These are phyloP conservation scores for Pseudanteris insignis DNA, from an alignment of 2,888 invertebrate genomes.

Conservation along the genomic window DNA sequence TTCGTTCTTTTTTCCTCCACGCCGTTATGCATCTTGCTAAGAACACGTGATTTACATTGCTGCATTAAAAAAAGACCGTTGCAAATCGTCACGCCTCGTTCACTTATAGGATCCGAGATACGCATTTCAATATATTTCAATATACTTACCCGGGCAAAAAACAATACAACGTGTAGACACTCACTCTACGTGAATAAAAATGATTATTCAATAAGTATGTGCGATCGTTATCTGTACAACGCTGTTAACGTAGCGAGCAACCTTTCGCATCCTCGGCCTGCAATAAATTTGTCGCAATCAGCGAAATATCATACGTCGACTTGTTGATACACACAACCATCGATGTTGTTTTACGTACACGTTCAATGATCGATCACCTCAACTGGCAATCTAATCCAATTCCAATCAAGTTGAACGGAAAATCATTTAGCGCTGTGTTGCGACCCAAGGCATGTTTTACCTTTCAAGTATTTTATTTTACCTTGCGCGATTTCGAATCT, in stretches of 20 bases:
- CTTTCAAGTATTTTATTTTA: too few species aligned
- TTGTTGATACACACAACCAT: too few species aligned
- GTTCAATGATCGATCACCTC: too few species aligned
- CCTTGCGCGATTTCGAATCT: too few species aligned
- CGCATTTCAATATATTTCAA: constrained; percentile 47
- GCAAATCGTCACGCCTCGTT: constrained; percentile 49
- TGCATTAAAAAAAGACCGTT: constrained; percentile 52
- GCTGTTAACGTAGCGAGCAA: neutral
- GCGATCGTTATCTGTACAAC: neutral
- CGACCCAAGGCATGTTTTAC: too few species aligned
- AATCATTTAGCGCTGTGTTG: too few species aligned
- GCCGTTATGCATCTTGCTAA: constrained; percentile 32
- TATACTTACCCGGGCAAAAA: constrained; percentile 28
- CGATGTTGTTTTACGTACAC: too few species aligned
- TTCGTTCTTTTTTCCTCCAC: too few species aligned
- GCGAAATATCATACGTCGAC: too few species aligned
- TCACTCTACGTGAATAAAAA: neutral
- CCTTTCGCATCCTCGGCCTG: neutral
- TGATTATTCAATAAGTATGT: neutral
- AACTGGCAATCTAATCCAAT: too few species aligned
- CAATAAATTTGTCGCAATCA: too few species aligned
- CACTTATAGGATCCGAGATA: constrained; percentile 47
- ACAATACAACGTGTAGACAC: constrained; percentile 14
- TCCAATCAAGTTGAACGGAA: too few species aligned
- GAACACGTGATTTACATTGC: constrained; percentile 43